phyloP scores from a whole-genome alignment of 2,113 vertebrate genomes.

The Campylomormyrus tamandua region DNA sequence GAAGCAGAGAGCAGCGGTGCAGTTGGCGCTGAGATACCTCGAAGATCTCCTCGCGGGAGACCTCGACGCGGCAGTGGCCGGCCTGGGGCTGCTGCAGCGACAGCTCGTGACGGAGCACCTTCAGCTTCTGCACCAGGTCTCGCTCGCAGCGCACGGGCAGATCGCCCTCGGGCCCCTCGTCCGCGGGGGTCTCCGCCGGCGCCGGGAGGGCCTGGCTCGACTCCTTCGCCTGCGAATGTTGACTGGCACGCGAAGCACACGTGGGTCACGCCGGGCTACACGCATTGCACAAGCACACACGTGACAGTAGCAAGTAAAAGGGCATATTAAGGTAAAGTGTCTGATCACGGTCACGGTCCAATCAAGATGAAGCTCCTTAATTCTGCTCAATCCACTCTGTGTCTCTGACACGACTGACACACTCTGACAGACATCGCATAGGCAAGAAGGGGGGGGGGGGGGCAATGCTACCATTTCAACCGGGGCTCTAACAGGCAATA shows the following conservation, averaged over 20 bases:
- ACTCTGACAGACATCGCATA: neutral
- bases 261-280: neutral
- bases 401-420: neutral
- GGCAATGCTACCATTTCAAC: neutral
- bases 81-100: conserved; percentile 97
- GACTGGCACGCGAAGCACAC: conserved; percentile 52
- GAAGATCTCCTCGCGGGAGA: conserved; percentile 97
- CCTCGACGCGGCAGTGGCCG: conserved; percentile 94
- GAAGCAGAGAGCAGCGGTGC: neutral
- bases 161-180: conserved; percentile 74
- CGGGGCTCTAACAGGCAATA: neutral
- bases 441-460: neutral
- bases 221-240: conserved; percentile 91
- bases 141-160: conserved; percentile 88
- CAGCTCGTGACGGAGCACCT: conserved; percentile 91
- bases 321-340: neutral
- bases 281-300: neutral
- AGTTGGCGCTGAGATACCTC: conserved; percentile 66
- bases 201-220: conserved; percentile 79
- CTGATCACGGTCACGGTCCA: neutral
- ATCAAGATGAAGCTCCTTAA: neutral
- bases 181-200: conserved; percentile 77
- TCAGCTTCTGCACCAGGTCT: conserved; percentile 95
- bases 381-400: neutral
- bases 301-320: neutral